These are phyloP conservation scores for Drosophila busckii DNA, from an alignment of 1,140 invertebrate genomes.

Conservation along the genomic window DNA sequence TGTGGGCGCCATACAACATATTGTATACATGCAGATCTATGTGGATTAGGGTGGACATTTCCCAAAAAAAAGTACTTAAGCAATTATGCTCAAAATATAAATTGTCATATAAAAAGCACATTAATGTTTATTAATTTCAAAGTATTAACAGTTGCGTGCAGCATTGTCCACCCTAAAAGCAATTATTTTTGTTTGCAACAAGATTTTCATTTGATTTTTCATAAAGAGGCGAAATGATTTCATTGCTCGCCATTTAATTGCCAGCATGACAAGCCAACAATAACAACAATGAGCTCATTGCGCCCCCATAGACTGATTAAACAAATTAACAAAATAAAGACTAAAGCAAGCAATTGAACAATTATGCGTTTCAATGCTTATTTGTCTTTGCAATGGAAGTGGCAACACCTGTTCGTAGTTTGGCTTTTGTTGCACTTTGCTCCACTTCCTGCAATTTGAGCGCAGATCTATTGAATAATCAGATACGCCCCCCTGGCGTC, in stretches of 20 bases:
- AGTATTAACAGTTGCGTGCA: slow-evolving; percentile 14
- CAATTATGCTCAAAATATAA: too few relatives aligned
- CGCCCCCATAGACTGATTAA: slow-evolving; percentile 10
- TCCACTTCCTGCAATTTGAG: slow-evolving; percentile 63
- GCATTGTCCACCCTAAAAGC: slow-evolving; percentile 6
- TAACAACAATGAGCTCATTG: slow-evolving; percentile 69
- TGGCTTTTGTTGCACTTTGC: slow-evolving; percentile 2
- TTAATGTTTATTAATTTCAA: background rate
- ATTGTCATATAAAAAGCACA: too few relatives aligned
- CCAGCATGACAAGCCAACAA: slow-evolving; percentile 48
- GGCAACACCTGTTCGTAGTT: slow-evolving; percentile 57
- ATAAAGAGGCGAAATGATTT: slow-evolving; percentile 52
- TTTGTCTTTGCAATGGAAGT: slow-evolving; percentile 33
- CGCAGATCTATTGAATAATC: background rate
- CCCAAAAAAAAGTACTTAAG: too few relatives aligned
- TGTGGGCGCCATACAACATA: slow-evolving; percentile 54
- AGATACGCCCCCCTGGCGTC: slow-evolving; percentile 10
- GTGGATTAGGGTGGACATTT: too few relatives aligned
- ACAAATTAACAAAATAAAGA: slow-evolving; percentile 18
- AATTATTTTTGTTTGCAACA: too few relatives aligned
- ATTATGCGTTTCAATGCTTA: slow-evolving; percentile 9
- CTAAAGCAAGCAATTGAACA: slow-evolving; percentile 1
- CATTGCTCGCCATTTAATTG: slow-evolving; percentile 62
- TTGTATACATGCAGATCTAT: slow-evolving; percentile 12
- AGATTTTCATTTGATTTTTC: slow-evolving; percentile 29